Percentiles rank a stretch among this genome's conserved stretches.
Evolutionary conservation across 2,113 vertebrate species (phyloP).

Genomic region (Amblyopsis rosae): DNA sequence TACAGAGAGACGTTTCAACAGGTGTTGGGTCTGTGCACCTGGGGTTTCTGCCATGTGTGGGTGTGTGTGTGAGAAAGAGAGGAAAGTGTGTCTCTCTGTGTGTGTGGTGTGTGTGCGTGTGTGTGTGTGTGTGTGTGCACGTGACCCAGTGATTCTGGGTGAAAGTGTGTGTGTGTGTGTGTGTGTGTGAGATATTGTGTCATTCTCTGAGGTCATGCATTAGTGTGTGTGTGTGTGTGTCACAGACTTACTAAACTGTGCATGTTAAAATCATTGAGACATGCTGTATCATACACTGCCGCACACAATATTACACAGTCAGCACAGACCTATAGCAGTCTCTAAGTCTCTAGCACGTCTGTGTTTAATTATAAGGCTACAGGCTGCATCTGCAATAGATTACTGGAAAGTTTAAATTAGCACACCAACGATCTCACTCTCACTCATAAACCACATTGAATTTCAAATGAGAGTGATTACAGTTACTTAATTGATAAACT

Average conservation of each 20-base stretch:
- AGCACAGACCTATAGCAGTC: slow-evolving; percentile 42
- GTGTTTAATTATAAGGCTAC: slow-evolving; percentile 63
- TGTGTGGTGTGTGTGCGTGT: neutral
- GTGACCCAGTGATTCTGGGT: neutral
- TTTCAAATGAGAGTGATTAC: slow-evolving; percentile 69
- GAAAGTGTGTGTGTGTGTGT: slow-evolving; percentile 43
- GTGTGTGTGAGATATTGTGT: slow-evolving; percentile 1
- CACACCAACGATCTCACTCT: slow-evolving; percentile 70
- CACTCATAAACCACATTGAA: slow-evolving; percentile 73
- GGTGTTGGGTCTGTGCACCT: slow-evolving; percentile 77
- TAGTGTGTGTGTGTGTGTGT: slow-evolving; percentile 8
- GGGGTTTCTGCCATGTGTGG: slow-evolving; percentile 36
- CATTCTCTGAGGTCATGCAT: neutral
- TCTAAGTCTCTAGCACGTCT: slow-evolving; percentile 55
- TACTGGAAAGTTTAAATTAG: slow-evolving; percentile 75
- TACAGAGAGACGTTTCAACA: slow-evolving; percentile 77
- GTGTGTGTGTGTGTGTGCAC: neutral
- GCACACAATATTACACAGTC: slow-evolving; percentile 49
- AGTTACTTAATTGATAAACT: slow-evolving; percentile 75
- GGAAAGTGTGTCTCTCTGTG: slow-evolving; percentile 49
- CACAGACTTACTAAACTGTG: slow-evolving; percentile 59
- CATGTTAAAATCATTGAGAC: slow-evolving; percentile 52
- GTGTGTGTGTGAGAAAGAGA: slow-evolving; percentile 27
- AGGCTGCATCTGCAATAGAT: slow-evolving; percentile 65
- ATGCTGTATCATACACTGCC: slow-evolving; percentile 46